Conservation (phyloP, 2,113 vertebrate species). For the Xerus inauris region DNA sequence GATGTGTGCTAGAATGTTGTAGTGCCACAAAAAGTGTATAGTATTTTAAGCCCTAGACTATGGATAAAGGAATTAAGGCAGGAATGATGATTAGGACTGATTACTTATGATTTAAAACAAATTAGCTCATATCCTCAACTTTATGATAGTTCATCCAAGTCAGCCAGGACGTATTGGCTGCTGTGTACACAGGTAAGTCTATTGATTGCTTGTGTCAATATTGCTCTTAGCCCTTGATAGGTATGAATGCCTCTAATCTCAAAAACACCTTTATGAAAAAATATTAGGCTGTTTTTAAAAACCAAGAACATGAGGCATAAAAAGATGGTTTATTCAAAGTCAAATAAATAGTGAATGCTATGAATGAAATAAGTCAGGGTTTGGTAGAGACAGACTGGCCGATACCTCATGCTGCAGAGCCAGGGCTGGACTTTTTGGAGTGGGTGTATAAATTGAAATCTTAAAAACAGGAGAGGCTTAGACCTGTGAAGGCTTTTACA, state of each 20-base stretch:
- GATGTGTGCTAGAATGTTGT: rapidly evolving
- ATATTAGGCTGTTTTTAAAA: not conserved
- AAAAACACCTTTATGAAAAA: not conserved
- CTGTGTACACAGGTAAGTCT: too few species aligned
- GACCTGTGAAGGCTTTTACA: not conserved
- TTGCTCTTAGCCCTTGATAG: not conserved
- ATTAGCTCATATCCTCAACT: not conserved
- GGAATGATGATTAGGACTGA: not conserved
- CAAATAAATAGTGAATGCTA: not conserved
- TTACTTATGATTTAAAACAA: not conserved
- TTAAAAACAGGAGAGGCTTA: not conserved
- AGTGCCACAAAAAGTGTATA: rapidly evolving
- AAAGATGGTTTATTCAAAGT: not conserved
- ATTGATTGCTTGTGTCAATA: not conserved
- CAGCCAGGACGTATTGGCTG: not conserved
- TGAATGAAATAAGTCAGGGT: not conserved
- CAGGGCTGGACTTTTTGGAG: not conserved
- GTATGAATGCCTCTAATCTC: too few species aligned
- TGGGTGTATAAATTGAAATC: too few species aligned
- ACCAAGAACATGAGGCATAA: not conserved
- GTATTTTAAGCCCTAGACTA: not conserved
- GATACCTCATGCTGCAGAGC: too few species aligned
- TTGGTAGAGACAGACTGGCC: too few species aligned
- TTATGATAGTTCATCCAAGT: not conserved
- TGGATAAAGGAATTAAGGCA: not conserved